A percentile compares a stretch with the other conserved stretches of the same genome.
Conservation (phyloP, 2,888 invertebrate genomes). For the Catocala sponsa region DNA sequence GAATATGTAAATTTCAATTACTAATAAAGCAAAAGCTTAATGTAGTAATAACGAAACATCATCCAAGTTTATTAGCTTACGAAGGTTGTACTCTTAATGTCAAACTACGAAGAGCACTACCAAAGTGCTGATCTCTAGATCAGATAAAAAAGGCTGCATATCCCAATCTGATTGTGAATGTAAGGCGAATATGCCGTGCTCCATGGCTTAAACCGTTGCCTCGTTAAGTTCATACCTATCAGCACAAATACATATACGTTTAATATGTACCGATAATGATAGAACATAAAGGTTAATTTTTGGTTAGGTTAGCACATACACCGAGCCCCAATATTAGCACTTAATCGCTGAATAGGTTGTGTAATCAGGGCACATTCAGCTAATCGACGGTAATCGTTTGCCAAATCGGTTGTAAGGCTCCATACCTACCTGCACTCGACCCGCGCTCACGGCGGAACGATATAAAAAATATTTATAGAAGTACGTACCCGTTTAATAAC, state of each 20-base stretch:
- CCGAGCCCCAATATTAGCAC: constrained; percentile 13
- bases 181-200: no score
- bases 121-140: no score
- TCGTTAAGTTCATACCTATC: neutral
- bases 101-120: no score
- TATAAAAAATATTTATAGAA: constrained; percentile 51
- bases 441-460: constrained; percentile 42
- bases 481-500: constrained; percentile 52
- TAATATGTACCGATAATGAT: constrained; percentile 12
- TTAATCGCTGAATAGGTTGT: constrained; percentile 16
- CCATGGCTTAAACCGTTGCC: neutral
- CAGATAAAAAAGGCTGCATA: no score
- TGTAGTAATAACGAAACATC: no score
- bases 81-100: no score
- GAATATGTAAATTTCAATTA: no score
- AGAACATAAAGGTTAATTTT: constrained; percentile 19
- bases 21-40: no score
- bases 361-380: constrained; percentile 25
- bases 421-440: constrained; percentile 38
- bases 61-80: no score
- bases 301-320: constrained; percentile 21
- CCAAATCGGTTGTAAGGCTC: constrained; percentile 51
- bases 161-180: no score
- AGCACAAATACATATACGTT: neutral
- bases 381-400: constrained; percentile 60